These are phyloP conservation scores for Leuctra nigra DNA, from an alignment of 2,888 invertebrate species.

Conservation along the genomic window DNA sequence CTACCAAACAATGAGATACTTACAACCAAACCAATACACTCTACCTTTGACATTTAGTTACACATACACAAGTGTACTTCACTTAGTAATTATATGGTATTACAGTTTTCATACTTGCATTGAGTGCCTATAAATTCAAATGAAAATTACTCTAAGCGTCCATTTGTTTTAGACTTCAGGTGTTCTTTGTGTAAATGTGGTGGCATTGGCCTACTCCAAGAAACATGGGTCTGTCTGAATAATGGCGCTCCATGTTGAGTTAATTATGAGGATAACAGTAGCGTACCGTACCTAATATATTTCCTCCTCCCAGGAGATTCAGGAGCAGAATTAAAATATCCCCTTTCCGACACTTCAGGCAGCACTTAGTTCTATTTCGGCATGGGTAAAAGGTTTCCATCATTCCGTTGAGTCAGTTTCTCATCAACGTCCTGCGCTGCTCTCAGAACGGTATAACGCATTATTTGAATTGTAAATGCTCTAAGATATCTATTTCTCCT, in stretches of 20 bases:
- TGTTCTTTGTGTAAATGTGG: too few species aligned
- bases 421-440: background rate
- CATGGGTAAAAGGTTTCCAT: slow-evolving; percentile 7
- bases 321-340: background rate
- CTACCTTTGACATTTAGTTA: too few species aligned
- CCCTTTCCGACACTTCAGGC: background rate
- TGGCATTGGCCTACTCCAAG: too few species aligned
- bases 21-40: too few species aligned
- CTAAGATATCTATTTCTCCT: too few species aligned
- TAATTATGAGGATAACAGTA: slow-evolving; percentile 6
- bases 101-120: too few species aligned
- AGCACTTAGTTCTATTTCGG: background rate
- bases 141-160: too few species aligned
- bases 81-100: too few species aligned
- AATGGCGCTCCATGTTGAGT: background rate
- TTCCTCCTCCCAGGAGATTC: background rate
- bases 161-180: too few species aligned
- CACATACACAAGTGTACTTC: too few species aligned
- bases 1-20: too few species aligned
- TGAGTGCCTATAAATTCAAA: too few species aligned
- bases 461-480: slow-evolving; percentile 10
- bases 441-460: background rate
- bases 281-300: background rate
- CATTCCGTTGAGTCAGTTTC: background rate
- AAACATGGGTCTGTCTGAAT: background rate